Conservation (phyloP, 2,888 invertebrate genomes). For the Odontothrips loti region DNA sequence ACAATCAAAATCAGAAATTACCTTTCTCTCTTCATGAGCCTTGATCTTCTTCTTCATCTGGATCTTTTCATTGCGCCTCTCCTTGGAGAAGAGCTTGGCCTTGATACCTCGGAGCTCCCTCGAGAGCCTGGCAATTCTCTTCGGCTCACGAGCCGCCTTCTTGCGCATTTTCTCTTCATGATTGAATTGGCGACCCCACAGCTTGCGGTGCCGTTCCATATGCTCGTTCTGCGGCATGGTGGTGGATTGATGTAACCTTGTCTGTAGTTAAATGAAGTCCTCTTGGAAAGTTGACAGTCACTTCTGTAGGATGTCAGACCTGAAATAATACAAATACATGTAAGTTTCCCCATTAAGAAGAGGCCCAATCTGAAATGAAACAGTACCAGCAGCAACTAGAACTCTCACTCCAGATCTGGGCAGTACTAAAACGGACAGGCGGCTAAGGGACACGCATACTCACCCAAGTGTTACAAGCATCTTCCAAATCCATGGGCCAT, state of each 20-base stretch:
- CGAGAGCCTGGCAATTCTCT: constrained; percentile 86
- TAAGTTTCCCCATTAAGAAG: not conserved
- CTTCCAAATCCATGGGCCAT: not conserved
- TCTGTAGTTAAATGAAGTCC: not conserved
- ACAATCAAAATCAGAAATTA: constrained; percentile 41
- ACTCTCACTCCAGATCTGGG: constrained; percentile 22
- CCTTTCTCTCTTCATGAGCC: constrained; percentile 84
- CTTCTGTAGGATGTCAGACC: not conserved
- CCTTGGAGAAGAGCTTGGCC: constrained; percentile 95
- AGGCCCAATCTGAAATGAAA: constrained; percentile 16
- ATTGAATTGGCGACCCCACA: constrained; percentile 93
- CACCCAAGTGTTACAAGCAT: not conserved
- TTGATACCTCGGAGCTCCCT: constrained; percentile 90
- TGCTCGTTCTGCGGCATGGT: constrained; percentile 99
- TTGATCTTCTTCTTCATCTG: constrained; percentile 99
- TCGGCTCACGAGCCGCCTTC: constrained; percentile 89
- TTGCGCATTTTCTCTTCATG: constrained; percentile 96
- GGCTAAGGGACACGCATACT: not conserved
- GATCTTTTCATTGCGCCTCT: constrained; percentile 95
- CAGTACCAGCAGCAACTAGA: constrained; percentile 10
- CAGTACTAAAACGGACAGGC: not conserved
- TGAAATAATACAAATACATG: not conserved
- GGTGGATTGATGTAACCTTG: not conserved
- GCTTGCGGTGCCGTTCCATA: constrained; percentile 94
- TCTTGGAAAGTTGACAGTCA: too few species aligned